Evolutionary conservation across 2,888 invertebrate species (phyloP).

Genomic region (Heliconius hortense): DNA sequence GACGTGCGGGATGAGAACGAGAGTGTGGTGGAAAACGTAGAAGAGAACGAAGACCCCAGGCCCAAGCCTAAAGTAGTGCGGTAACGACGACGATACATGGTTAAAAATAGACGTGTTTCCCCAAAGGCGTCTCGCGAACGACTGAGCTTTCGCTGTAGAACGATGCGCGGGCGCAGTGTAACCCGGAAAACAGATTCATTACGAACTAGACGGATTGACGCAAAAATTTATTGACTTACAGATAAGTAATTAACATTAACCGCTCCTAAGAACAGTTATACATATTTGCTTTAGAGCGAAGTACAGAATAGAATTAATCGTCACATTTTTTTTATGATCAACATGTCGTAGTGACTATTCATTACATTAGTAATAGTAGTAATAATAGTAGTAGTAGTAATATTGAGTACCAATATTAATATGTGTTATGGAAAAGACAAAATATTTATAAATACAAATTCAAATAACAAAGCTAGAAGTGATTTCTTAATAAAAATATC

Average conservation of each 20-base stretch:
- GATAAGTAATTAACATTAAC: too few species aligned
- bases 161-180: conserved; percentile 63
- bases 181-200: conserved; percentile 77
- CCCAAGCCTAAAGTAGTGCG: conserved; percentile 75
- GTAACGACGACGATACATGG: conserved; percentile 75
- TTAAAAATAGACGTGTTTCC: conserved; percentile 49
- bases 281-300: too few species aligned
- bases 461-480: background rate
- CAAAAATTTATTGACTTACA: conserved; percentile 37
- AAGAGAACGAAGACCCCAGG: conserved; percentile 72
- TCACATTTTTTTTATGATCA: background rate
- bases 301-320: too few species aligned
- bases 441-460: background rate
- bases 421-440: background rate
- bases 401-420: background rate
- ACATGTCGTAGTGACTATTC: too few species aligned
- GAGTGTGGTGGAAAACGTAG: conserved; percentile 67
- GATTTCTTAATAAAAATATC: too few species aligned
- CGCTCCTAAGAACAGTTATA: too few species aligned
- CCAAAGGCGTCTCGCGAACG: conserved; percentile 57
- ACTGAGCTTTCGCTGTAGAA: conserved; percentile 53
- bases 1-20: conserved; percentile 50
- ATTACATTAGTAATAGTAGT: too few species aligned
- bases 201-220: conserved; percentile 62
- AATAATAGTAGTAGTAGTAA: too few species aligned